phyloP scores from a whole-genome alignment of 2,888 invertebrate genomes.

The Cryptus armator region DNA sequence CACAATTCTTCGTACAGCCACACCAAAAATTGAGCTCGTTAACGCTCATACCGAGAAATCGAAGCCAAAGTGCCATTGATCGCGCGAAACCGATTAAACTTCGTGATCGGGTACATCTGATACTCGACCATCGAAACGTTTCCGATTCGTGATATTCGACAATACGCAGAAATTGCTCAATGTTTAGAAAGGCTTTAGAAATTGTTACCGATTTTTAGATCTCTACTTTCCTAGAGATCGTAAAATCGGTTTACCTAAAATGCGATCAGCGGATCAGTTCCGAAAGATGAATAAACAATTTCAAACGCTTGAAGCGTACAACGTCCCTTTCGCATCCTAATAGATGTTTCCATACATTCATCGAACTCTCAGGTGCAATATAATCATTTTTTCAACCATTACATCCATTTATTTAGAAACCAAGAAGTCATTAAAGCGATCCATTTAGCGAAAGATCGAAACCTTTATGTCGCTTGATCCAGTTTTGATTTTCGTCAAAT shows the following conservation, averaged over 20 bases:
- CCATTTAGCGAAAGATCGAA: no score
- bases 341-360: not conserved
- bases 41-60: conserved; percentile 43
- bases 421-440: not conserved
- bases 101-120: not conserved
- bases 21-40: conserved; percentile 72
- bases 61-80: conserved; percentile 3
- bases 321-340: not conserved
- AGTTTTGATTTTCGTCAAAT: not conserved
- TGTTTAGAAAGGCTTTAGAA: not conserved
- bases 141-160: not conserved
- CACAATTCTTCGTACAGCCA: conserved; percentile 63
- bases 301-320: not conserved
- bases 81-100: conserved; percentile 6
- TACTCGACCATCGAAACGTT: not conserved
- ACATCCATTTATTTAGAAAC: not conserved
- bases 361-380: not conserved
- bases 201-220: not conserved
- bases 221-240: no score
- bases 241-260: no score
- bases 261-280: no score
- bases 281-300: not conserved
- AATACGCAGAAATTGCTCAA: not conserved
- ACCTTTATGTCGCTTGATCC: no score
- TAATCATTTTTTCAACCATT: not conserved